phyloP scores from a whole-genome alignment of 2,888 invertebrate species.

The Luperina nickerlii region DNA sequence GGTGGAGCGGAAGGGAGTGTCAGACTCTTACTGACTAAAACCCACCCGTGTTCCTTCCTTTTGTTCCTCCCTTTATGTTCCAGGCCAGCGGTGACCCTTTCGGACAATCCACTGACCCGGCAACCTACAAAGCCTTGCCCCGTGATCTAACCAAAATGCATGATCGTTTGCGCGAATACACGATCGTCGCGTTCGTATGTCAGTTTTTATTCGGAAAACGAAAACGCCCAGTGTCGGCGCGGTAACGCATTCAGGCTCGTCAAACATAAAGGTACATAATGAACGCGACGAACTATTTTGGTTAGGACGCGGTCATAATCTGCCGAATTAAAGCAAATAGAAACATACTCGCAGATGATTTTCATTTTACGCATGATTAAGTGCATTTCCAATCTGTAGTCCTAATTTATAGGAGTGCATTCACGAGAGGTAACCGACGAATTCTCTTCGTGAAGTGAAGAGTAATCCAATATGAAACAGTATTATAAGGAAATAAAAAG shows the following conservation, averaged over 20 bases:
- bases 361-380: not conserved
- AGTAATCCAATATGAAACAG: not conserved
- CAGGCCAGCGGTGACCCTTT: no score
- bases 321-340: conserved; percentile 5
- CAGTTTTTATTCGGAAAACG: not conserved
- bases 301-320: not conserved
- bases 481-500: not conserved
- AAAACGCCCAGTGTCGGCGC: not conserved
- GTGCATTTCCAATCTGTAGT: not conserved
- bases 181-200: not conserved
- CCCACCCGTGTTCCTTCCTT: no score
- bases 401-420: not conserved
- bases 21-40: no score
- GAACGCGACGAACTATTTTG: not conserved
- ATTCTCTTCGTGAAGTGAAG: not conserved
- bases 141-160: not conserved
- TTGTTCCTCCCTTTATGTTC: no score
- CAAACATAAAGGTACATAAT: not conserved
- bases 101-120: no score
- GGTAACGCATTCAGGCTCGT: not conserved
- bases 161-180: not conserved
- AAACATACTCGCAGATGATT: not conserved
- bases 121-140: not conserved
- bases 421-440: not conserved
- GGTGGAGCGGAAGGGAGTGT: no score